Evolutionary conservation across 2,797 vertebrate genomes (phyloP).

Genomic region (Oryzias dopingdopingensis): DNA sequence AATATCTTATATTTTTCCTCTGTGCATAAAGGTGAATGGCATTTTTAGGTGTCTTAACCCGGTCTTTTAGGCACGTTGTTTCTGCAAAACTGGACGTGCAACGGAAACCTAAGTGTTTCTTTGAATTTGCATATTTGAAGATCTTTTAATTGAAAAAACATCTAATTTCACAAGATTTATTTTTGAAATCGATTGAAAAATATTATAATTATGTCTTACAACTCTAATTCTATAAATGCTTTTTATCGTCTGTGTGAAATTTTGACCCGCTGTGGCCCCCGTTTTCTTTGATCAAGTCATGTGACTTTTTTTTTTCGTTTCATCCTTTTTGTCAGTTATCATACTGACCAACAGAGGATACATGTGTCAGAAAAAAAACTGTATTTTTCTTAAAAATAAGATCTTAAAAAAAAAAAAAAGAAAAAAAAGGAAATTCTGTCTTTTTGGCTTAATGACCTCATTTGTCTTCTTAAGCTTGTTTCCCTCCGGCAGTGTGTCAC

Average conservation of each 20-base stretch:
- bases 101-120: too few relatives aligned
- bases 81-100: too few relatives aligned
- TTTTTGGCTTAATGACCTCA: constrained; percentile 3
- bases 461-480: constrained; percentile 21
- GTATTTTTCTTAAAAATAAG: constrained; percentile 2
- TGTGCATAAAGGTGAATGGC: too few relatives aligned
- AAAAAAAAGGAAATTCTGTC: not conserved
- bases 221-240: constrained; percentile 23
- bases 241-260: constrained; percentile 19
- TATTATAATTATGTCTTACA: constrained; percentile 2
- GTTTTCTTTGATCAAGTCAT: constrained; percentile 39
- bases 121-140: constrained; percentile 1
- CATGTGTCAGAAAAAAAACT: constrained; percentile 1
- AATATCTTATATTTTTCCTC: too few relatives aligned
- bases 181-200: constrained; percentile 16
- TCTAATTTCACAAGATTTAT: constrained; percentile 23
- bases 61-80: too few relatives aligned
- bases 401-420: not conserved
- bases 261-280: too few relatives aligned
- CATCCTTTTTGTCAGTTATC: too few relatives aligned
- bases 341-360: not conserved
- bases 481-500: constrained; percentile 16
- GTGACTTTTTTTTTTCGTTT: constrained; percentile 2
- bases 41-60: too few relatives aligned
- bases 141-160: constrained; percentile 23